Evolutionary conservation across 2,113 vertebrate genomes (phyloP), one percentile per base, ranked within the genome.

Genomic region (Australoheros scitulus): DNA sequence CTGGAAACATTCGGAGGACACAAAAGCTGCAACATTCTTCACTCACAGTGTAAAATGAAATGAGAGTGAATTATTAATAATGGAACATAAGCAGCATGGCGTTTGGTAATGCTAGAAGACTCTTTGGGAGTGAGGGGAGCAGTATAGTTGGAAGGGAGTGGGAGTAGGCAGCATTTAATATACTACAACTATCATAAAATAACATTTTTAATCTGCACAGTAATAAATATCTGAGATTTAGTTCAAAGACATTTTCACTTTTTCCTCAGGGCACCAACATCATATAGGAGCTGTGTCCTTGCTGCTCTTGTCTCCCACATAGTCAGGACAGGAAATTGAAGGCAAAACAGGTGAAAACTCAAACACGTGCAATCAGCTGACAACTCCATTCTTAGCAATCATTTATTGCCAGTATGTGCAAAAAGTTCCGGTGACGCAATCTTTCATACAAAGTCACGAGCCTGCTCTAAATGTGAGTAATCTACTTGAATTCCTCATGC

Each of bases 61-160:
- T 91, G 72, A 87, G 87, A 56, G 82, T 95, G 76, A 95, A 95
- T 96, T 93, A 95, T 96, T 95, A 68, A 95, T 94, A 83, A 89
- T 72, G 93, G 93, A 95, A 95, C 92, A 93, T 63, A 87, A 82
- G 84, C 77, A 60, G 88, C 52, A 29, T 20, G 81, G 84, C 77
- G 86, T 85, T 88, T 80, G 84, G 90, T 94, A 93, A 93, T 77
- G 72, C 61, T 82, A 92, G 90, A 90, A 81, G 90, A 85, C 47
- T 29, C 64, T 65, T 56, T 78, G 9, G 10, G 58, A 61, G 41
- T 43, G 41, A 86, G 29, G 17, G 74, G 72, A 56, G 24, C 15
- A 60, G 64, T 34, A 56, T 43, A 76, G 55, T 9, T 70, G 22
- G 72, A 14, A 32, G 68, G n/a, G 76, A 38, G 76, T 58, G 64